Evolutionary conservation across 92 coral and sea anemone species (phyloP), one percentile per base, ranked within the genome.

Genomic region (Epizoanthus fatuus): DNA sequence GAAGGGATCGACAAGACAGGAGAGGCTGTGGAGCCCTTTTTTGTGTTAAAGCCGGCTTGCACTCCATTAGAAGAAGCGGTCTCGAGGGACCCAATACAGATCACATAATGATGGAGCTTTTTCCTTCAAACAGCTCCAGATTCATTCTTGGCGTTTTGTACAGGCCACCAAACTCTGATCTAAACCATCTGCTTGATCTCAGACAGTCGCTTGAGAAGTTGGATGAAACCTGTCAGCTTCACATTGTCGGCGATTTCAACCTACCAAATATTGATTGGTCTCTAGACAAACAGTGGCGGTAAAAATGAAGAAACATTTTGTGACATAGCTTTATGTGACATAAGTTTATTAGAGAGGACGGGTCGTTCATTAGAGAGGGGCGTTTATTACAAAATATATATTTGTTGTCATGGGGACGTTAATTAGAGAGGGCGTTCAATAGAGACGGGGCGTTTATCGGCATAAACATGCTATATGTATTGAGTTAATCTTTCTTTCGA

Each of bases 191-290:
- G 17, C 32, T 16, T 7, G 57, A 79, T 14, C 56, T 79, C 17
- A 13, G 37, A 5, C 19, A 12, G 12, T 32, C 29, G 35, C 56
- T 79, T 25, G 32, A 59, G 5, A 64, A 42, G 56, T 14, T 64
- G 3, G n/a, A 60, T 8, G 60, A 79, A 12, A 22, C 74, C 35
- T 37, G 74, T 40, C 35, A 52, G 29, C 29, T 60, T 32, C 15
- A 4, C 10, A 37, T 79, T 19, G 15, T 63, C 56, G 84, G 74
- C 40, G 84, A 62, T 63, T 79, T 79, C 59, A 60, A 79, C 38
- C 74, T 79, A 4, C 53, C 84, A 19, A 15, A 60, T 19, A 37
- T 63, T 39, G 45, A 79, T 71, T 79, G 84, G 71, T 79, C 84
- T 22, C 9, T 47, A 6, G 84, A 38, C 29, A 5, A 15, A 8